Evolutionary conservation across 2,888 invertebrate genomes (phyloP), one percentile per base, ranked within the genome.

Genomic region (Plagodis dolabraria): DNA sequence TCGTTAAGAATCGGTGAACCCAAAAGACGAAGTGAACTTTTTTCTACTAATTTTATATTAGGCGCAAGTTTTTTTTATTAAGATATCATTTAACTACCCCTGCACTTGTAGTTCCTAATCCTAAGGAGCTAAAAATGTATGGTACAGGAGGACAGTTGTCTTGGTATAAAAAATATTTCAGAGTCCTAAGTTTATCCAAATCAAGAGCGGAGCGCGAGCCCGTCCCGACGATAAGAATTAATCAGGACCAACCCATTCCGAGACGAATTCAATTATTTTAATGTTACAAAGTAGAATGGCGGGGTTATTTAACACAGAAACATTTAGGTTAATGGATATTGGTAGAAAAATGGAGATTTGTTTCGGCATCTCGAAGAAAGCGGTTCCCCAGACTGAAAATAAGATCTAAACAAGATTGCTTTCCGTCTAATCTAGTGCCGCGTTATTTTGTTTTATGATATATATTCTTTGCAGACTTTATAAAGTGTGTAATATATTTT

Each of bases 211-310:
- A 57, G 59, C 60, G 60, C 67, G 57, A 57, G 56, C 64, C 63
- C 59, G 53, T 55, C 62, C 64, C 63, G 47, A 57, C 67, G 65
- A 68, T 70, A 69, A 68, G 69, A 69, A 71, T 71, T 69, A 71
- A 71, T 71, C 70, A 69, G 67, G 61, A 63, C 66, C 63, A 63
- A 65, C 68, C 66, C 66, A 71, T 68, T 69, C 64, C 68, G 57
- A 65, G 67, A 67, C 69, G 63, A 63, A 71, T 69, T 69, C 65
- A 71, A 67, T 71, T 70, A 70, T 71, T 69, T 71, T 68, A 68
- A 69, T 71, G 69, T 65, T 68, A 69, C 69, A 71, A 69, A 70
- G 68, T 65, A 69, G 66, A 69, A 67, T 68, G 66, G 69, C 60
- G 55, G 63, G 65, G 68, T 69, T 69, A 69, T 69, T 71, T 71